Evolutionary conservation across 2,888 invertebrate species (phyloP).

Genomic region (Atethmia centrago): DNA sequence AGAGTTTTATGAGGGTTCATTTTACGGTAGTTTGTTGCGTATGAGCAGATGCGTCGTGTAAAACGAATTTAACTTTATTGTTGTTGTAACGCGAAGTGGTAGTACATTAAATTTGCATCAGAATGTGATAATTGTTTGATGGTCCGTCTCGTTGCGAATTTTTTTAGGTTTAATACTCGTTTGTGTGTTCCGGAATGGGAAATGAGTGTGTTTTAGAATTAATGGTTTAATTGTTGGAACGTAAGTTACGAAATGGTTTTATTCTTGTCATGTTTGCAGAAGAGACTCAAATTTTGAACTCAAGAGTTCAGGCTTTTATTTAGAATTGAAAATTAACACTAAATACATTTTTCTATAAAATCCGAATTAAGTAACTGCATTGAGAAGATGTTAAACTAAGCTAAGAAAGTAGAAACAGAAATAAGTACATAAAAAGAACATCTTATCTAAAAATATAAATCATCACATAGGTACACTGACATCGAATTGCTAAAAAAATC

Average conservation of each 20-base stretch:
- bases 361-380: background rate
- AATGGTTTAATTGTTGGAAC: constrained; percentile 5
- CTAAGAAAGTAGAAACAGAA: no score
- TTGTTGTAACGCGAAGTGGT: constrained; percentile 73
- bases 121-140: constrained; percentile 85
- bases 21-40: constrained; percentile 73
- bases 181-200: constrained; percentile 20
- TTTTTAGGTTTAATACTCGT: constrained; percentile 48
- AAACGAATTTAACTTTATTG: constrained; percentile 81
- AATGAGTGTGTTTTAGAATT: constrained; percentile 43
- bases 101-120: constrained; percentile 86
- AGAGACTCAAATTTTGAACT: background rate
- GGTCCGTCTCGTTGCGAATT: constrained; percentile 63
- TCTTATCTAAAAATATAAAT: background rate
- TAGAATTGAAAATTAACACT: background rate
- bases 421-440: no score
- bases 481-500: background rate
- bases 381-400: background rate
- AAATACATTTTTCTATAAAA: background rate
- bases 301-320: background rate
- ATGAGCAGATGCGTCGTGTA: constrained; percentile 66
- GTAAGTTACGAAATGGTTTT: background rate
- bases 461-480: background rate
- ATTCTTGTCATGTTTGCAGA: background rate
- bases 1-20: constrained; percentile 68